Base-by-base conservation (phyloP, 64 coral and sea anemone species). In the Catalaphyllia jardinei region DNA sequence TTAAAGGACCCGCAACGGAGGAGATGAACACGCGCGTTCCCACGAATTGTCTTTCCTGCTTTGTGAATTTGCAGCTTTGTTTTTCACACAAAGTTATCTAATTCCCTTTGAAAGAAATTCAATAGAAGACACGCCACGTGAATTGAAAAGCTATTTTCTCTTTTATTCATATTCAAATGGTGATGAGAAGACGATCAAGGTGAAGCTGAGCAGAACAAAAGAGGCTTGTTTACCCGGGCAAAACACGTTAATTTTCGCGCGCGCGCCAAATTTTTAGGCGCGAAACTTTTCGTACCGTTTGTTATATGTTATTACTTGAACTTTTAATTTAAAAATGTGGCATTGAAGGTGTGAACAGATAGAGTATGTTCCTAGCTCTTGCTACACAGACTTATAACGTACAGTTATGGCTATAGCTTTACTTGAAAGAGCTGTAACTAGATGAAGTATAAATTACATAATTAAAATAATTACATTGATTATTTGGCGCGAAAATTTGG, bases 401-500 rank as follows among this genome's bases (percentile, higher is more conserved):
- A 27, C 65, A n/a, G 22, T 69, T 25, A 69, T 27, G n/a, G 22
- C n/a, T 25, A 8, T 69, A 25, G 22, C 65, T 69, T 29, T 10
- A 11, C 0, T 25, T 28, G 25, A 69, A 69, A 7, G 20, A 25
- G 65, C 65, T 69, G 1, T 25, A 69, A 69, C 4, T 25, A n/a
- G 10, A 5, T 11, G 10, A 8, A 1, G 11, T 27, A 25, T 27
- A 13, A 24, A 77, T 77, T n/a, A 19, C 18, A 85, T 51, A 69
- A 83, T 85, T 19, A 71, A 52, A 27, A 83, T 83, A 65, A 67
- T 38, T 35, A 46, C 60, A 83, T 67, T 51, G 46, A 83, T 83
- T 83, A 83, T 46, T 77, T 85, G 63, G 81, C 81, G 81, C 29
- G 81, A 71, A 85, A 85, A 85, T 39, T 24, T 29, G 13, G 29